Evolutionary conservation across 2,888 invertebrate species (phyloP), one percentile per base, ranked within the genome.

Genomic region (Hesperia comma): DNA sequence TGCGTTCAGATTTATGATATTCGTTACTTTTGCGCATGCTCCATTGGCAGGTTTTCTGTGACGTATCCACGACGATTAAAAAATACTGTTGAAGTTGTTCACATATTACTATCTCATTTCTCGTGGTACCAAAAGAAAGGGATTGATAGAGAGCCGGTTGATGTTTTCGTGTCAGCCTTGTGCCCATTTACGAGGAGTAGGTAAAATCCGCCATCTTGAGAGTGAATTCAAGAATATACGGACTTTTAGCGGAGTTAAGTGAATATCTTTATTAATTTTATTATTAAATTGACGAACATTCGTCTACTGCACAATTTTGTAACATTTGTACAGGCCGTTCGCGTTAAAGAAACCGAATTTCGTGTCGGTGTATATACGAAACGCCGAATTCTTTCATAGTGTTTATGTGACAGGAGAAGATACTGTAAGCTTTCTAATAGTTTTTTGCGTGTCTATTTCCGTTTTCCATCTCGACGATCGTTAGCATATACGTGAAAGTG

Each of bases 131-230:
- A 83, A 87, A 84, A 83, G 87, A 91, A 87, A 89, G 86, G 80
- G 90, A 89, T 83, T 85, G 86, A 84, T 84, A 86, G 82, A 90
- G 89, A 86, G 90, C 88, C 88, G 87, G 90, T 90, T 91, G 89
- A 92, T 92, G 91, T 92, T 92, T 92, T 92, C 91, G 92, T 92
- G 93, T 91, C 93, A 92, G 93, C 93, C 91, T 93, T 93, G 93
- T 92, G 85, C 92, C 89, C 92, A 92, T 93, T 92, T 91, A 88
- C 88, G 89, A 90, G 87, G 90, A 88, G 91, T 92, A 90, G 89
- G 90, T 92, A 92, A 92, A 90, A 88, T 93, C 93, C 94, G 94
- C 94, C 94, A 94, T 94, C 93, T 94, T 94, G 94, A 93, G 94
- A 94, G 90, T 91, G 90, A 92, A 93, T 93, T 93, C 90, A 93